Base-by-base conservation (phyloP, 2,113 vertebrate species). In the Notiomystis cincta region DNA sequence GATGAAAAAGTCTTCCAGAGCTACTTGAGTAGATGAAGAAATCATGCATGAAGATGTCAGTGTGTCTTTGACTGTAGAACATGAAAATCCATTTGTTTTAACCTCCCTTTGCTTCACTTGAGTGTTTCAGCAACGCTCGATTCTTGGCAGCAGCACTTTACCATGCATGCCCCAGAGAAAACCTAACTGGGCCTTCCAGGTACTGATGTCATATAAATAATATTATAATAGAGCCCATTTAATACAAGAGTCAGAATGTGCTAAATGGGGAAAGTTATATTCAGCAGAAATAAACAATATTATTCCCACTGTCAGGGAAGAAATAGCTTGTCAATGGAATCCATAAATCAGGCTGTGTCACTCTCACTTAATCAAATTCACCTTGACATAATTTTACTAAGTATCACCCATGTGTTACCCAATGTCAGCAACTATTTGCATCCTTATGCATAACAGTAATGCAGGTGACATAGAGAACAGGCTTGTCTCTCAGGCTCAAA, bases 311-410 rank as follows among this genome's bases (percentile, higher is more conserved):
- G 28, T 50, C 67, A 66, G 50, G 22, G 54, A 84, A 79, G 66
- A 87, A 70, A 45, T 44, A 70, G 35, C 11, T 4, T 66, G 51
- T 67, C 90, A 69, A 37, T 73, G 76, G 69, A 88, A 92, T 83
- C 78, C 60, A 83, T 91, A 95, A 87, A 92, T 95, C 71, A 91
- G 66, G 11, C 62, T 87, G 21, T 94, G 87, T 95, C 79, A 78
- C 62, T 76, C 61, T 90, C 65, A 82, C 56, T 96, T 91, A 86
- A 94, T 90, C 87, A 93, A 88, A 94, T 87, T 81, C 86, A 95
- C 96, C 79, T 97, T 91, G 84, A 76, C 90, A 50, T 82, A 78
- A 85, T 93, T 95, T 96, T 94, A 53, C 84, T 65, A 85, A 94
- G 67, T 82, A 83, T 94, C 75, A 76, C 45, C 84, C 78, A 5